A percentile compares a stretch with the other conserved stretches of the same genome.
These are phyloP conservation scores for Caradrina clavipalpis DNA, from an alignment of 2,888 invertebrate genomes.

Conservation along the genomic window DNA sequence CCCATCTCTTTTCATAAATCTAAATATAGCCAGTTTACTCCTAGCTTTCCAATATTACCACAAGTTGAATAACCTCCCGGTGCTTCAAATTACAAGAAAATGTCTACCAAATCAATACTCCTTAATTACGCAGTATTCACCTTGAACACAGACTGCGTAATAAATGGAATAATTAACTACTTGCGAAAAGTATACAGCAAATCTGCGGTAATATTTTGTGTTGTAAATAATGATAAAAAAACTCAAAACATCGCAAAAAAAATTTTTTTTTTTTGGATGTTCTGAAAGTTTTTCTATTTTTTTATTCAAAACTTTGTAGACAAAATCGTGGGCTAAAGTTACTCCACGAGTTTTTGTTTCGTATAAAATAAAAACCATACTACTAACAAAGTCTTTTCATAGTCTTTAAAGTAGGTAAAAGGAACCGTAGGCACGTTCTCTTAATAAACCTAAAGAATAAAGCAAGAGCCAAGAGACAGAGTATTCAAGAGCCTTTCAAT, in stretches of 20 bases:
- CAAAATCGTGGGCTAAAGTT: too few species aligned
- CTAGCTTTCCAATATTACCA: not conserved
- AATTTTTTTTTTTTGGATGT: too few species aligned
- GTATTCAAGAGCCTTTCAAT: conserved; percentile 1
- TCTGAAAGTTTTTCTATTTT: too few species aligned
- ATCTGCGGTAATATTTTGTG: not conserved
- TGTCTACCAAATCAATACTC: conserved; percentile 44
- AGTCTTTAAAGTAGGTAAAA: not conserved
- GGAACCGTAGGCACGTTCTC: not conserved
- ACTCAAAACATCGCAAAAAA: too few species aligned
- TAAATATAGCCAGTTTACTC: too few species aligned
- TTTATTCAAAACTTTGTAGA: too few species aligned
- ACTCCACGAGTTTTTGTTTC: too few species aligned
- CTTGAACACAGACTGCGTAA: conserved; percentile 24
- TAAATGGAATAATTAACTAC: conserved; percentile 17
- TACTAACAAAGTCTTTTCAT: too few species aligned
- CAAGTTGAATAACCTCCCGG: not conserved
- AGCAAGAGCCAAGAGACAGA: too few species aligned
- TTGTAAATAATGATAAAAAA: too few species aligned
- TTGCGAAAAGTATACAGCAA: not conserved
- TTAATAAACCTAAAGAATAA: not conserved
- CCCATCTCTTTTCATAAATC: not conserved
- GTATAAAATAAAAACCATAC: too few species aligned
- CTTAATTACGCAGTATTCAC: conserved; percentile 27
- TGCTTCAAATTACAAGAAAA: conserved; percentile 17